These are phyloP conservation scores for Chondrilla cf. caribensis DNA, from an alignment of 37 sponge, comb jelly and placozoan species.

Conservation along the genomic window DNA sequence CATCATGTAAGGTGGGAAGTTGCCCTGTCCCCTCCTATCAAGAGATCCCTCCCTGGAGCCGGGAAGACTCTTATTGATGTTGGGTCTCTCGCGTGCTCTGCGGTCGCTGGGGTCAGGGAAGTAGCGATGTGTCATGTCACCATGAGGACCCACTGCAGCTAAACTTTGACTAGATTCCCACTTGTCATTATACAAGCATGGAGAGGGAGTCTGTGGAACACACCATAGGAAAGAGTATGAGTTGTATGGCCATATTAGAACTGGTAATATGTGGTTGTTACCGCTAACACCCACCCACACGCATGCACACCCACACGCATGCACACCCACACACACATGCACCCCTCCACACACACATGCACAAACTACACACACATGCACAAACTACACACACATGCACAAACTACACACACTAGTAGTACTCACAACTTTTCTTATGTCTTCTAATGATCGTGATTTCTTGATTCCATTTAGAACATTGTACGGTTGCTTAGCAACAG, in stretches of 20 bases:
- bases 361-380: too few relatives aligned
- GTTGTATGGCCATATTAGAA: too few relatives aligned
- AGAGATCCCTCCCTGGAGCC: not conserved
- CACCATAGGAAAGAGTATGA: too few relatives aligned
- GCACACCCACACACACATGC: too few relatives aligned
- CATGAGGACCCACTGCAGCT: not conserved
- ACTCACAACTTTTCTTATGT: conserved; percentile 10
- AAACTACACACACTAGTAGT: too few relatives aligned
- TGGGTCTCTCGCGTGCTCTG: not conserved
- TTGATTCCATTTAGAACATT: not conserved
- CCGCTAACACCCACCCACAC: too few relatives aligned
- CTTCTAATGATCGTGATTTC: not conserved
- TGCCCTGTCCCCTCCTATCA: not conserved
- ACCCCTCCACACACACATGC: too few relatives aligned
- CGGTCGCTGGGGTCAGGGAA: conserved; percentile 14
- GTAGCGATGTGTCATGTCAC: not conserved
- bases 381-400: too few relatives aligned
- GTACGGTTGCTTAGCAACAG: too few relatives aligned
- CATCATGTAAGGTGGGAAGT: not conserved
- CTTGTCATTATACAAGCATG: not conserved
- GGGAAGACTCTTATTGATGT: not conserved
- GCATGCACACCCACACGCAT: too few relatives aligned
- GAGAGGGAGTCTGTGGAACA: not conserved
- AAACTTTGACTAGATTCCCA: conserved; percentile 7
- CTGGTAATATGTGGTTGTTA: too few relatives aligned